Conservation (phyloP, 2,888 invertebrate species). For the Pasiphila rectangulata region DNA sequence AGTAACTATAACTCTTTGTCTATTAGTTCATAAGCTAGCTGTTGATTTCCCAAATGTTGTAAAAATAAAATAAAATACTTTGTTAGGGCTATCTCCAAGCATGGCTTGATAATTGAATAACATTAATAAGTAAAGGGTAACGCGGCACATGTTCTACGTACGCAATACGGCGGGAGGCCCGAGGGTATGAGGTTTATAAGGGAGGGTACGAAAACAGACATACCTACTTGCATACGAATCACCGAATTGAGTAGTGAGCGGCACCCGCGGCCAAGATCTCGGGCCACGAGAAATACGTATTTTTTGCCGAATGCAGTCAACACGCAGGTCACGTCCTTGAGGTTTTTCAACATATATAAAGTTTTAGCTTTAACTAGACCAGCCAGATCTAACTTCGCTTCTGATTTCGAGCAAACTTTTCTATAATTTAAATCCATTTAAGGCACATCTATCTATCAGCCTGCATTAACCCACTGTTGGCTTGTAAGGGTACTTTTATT, state of each 20-base stretch:
- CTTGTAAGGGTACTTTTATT: too few relatives aligned
- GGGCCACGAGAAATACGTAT: constrained; percentile 32
- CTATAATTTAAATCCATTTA: too few relatives aligned
- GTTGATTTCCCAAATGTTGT: too few relatives aligned
- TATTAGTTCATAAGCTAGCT: too few relatives aligned
- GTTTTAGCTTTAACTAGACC: neutral
- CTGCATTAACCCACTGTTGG: too few relatives aligned
- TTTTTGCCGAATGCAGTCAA: constrained; percentile 24
- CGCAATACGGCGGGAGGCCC: constrained; percentile 32
- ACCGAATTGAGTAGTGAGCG: constrained; percentile 41
- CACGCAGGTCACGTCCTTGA: constrained; percentile 9
- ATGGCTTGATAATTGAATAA: neutral
- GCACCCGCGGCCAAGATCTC: constrained; percentile 38
- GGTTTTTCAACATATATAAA: neutral
- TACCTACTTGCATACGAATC: constrained; percentile 61
- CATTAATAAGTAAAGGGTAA: constrained; percentile 4
- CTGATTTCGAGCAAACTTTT: too few relatives aligned
- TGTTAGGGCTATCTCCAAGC: neutral
- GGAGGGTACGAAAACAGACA: constrained; percentile 54
- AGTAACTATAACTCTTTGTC: too few relatives aligned
- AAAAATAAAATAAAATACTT: too few relatives aligned
- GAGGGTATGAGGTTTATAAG: constrained; percentile 32
- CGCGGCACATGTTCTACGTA: constrained; percentile 24
- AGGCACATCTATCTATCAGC: too few relatives aligned
- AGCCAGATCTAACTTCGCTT: too few relatives aligned